Evolutionary conservation across 2,888 invertebrate species (phyloP).

Genomic region (Papilio protenor): DNA sequence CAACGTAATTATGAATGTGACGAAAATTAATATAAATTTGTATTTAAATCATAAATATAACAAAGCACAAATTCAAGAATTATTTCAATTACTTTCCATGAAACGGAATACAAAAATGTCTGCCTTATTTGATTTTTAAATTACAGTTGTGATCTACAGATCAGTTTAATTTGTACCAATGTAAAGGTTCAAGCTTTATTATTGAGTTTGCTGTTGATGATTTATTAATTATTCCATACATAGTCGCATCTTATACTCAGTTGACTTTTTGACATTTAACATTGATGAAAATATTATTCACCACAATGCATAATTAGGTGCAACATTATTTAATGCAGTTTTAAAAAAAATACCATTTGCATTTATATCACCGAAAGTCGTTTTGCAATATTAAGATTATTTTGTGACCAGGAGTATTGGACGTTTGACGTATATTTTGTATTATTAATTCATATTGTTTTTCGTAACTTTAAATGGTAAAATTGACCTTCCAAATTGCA

Average conservation of each 20-base stretch:
- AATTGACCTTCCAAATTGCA: neutral
- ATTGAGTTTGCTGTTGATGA: neutral
- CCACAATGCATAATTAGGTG: neutral
- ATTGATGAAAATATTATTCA: neutral
- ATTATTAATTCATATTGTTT: neutral
- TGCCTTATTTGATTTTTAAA: neutral
- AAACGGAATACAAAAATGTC: neutral
- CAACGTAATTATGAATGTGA: neutral
- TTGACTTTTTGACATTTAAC: neutral
- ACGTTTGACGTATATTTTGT: neutral
- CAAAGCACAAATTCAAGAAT: neutral
- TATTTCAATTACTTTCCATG: neutral
- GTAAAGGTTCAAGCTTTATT: neutral
- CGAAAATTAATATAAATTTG: neutral
- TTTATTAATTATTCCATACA: neutral
- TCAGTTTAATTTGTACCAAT: neutral
- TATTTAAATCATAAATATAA: neutral
- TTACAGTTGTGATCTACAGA: neutral
- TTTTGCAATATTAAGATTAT: neutral
- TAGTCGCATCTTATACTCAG: neutral
- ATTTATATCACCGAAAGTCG: neutral
- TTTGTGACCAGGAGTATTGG: neutral
- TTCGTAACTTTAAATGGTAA: neutral
- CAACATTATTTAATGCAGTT: neutral
- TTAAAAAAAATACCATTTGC: neutral